These are phyloP conservation scores for Lithobates pipiens DNA, from an alignment of 2,797 vertebrate genomes.

Conservation along the genomic window DNA sequence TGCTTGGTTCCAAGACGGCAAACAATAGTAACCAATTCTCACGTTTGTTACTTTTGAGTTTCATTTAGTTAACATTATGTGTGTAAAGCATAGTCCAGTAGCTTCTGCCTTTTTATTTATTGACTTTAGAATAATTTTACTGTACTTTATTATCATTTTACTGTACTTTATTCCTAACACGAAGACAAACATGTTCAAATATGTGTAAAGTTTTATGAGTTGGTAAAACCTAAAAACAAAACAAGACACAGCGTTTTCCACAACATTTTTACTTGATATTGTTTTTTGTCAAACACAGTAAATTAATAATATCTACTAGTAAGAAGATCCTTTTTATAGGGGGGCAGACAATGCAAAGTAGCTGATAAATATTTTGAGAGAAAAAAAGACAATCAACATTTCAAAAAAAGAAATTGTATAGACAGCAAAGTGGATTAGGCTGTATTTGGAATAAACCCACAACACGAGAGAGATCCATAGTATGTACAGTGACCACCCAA, in stretches of 20 bases:
- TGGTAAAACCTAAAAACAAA: background rate
- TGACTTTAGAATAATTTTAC: too few relatives aligned
- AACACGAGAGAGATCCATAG: slow-evolving; percentile 7
- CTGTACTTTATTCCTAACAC: background rate
- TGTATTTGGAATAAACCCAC: slow-evolving; percentile 15
- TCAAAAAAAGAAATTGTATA: slow-evolving; percentile 26
- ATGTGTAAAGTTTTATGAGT: background rate
- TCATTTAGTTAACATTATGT: too few relatives aligned
- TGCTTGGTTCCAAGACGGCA: too few relatives aligned
- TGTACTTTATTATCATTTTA: background rate
- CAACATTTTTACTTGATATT: slow-evolving; percentile 54
- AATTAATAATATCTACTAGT: slow-evolving; percentile 46
- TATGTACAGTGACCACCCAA: slow-evolving; percentile 12
- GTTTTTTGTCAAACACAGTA: slow-evolving; percentile 50
- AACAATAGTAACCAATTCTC: too few relatives aligned
- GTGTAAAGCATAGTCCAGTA: too few relatives aligned
- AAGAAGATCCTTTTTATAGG: slow-evolving; percentile 31
- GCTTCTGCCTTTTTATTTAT: too few relatives aligned
- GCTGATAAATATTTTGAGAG: slow-evolving; percentile 36
- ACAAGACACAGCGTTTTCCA: slow-evolving; percentile 34
- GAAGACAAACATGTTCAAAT: background rate
- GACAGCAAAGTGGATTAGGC: slow-evolving; percentile 14
- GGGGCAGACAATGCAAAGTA: slow-evolving; percentile 32
- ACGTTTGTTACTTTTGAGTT: too few relatives aligned
- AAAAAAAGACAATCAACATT: slow-evolving; percentile 20